Evolutionary conservation across 2,888 invertebrate species (phyloP).

Genomic region (Hecatera dysodea): DNA sequence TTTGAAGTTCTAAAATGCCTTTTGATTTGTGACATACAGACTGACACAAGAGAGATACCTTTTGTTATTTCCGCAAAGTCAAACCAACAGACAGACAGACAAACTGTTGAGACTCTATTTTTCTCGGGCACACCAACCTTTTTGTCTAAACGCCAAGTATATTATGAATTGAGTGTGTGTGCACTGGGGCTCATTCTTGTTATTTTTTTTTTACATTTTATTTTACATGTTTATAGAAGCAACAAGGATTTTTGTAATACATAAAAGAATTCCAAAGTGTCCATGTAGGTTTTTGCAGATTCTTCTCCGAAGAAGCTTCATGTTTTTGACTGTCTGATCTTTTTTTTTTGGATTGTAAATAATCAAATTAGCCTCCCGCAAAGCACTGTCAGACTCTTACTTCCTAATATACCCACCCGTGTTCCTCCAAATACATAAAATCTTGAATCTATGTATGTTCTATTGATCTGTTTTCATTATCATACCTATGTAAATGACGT

Average conservation of each 20-base stretch:
- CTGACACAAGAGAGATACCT: constrained; percentile 7
- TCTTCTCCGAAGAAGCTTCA: no score
- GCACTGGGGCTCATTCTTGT: constrained; percentile 1
- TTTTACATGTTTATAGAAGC: not conserved
- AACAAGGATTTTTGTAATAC: constrained; percentile 3
- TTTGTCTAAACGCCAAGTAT: constrained; percentile 8
- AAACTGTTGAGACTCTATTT: constrained; percentile 6
- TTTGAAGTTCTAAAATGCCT: no score
- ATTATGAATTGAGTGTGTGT: constrained; percentile 8
- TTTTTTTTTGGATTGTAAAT: no score
- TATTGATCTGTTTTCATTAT: not conserved
- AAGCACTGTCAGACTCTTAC: no score
- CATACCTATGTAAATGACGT: no score
- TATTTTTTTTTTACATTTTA: not conserved
- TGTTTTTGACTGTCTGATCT: no score
- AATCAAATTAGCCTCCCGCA: no score
- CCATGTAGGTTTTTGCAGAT: no score
- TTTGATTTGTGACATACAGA: not conserved
- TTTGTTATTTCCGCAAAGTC: constrained; percentile 15
- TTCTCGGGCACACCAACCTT: not conserved
- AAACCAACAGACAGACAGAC: constrained; percentile 2
- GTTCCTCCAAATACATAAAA: no score
- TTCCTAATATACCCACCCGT: no score
- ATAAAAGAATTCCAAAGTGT: no score
- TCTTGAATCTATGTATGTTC: not conserved